These are phyloP conservation scores for Prunella himalayana DNA, from an alignment of 2,113 vertebrate genomes.

Conservation along the genomic window DNA sequence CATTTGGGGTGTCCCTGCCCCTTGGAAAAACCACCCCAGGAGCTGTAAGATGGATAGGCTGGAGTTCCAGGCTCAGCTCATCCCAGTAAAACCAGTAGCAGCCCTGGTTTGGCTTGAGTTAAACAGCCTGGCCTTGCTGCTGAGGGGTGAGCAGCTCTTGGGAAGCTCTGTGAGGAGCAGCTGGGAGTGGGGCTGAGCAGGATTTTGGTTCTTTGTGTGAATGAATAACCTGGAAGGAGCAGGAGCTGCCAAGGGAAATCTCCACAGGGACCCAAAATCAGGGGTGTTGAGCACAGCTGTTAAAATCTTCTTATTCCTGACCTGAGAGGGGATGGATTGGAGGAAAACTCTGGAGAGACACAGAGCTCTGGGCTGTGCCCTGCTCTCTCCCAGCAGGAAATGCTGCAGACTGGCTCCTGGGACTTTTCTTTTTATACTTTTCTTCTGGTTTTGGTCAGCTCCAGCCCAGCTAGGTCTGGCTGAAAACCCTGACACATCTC, in stretches of 20 bases:
- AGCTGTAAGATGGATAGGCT: rapidly evolving
- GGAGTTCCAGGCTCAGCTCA: neutral
- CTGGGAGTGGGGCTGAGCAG: rapidly evolving
- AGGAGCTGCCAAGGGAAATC: neutral
- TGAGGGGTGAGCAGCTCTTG: rapidly evolving
- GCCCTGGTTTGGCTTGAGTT: rapidly evolving
- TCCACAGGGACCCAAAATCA: neutral
- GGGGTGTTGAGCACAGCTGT: neutral
- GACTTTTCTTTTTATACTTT: rapidly evolving
- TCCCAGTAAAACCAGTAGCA: rapidly evolving
- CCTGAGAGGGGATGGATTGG: neutral
- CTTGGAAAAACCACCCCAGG: neutral
- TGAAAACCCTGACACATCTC: neutral
- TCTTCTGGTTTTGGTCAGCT: neutral
- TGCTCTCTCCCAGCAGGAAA: neutral
- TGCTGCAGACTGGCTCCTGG: neutral
- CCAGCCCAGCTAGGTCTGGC: neutral
- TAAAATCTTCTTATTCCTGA: neutral
- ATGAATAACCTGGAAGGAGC: neutral
- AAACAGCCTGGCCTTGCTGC: rapidly evolving
- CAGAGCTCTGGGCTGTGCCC: neutral
- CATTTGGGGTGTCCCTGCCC: rapidly evolving
- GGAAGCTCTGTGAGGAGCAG: rapidly evolving
- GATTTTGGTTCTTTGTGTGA: neutral
- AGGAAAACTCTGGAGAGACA: rapidly evolving